Base-by-base conservation (phyloP, 2,888 invertebrate genomes). In the Dasypogon diadema region DNA sequence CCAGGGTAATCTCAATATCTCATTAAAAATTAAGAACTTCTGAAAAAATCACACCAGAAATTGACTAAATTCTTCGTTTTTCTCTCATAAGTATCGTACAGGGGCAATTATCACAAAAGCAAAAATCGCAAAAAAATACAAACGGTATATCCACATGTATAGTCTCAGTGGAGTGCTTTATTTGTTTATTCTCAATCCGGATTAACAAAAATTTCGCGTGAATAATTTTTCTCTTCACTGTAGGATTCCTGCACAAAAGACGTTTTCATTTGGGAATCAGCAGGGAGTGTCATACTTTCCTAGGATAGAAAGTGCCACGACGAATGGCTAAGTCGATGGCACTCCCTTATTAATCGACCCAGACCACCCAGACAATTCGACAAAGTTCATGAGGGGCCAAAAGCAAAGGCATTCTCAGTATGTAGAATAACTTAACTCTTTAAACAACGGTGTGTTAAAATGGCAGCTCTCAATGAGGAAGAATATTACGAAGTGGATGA, bases 291-390 rank as follows among this genome's bases (percentile, higher is more conserved):
- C 80, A 73, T 74, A 21, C 70, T 74, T 73, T 78, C 74, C 65
- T 76, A 37, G 48, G 54, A 63, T 26, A 14, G 18, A 70, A 14
- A 46, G n/a, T 24, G 26, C 14, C 37, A 22, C 37, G 22, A 10
- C 21, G 16, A 37, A 65, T 55, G 21, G 58, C 21, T 14, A 74
- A 34, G 26, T 30, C 37, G 54, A 76, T 46, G 79, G 55, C 80
- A 79, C 80, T 79, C 80, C 80, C 78, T 79, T 68, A 75, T 78
- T 78, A 80, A 79, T 79, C 80, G 79, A 80, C 78, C 77, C 79
- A 76, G 60, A 74, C 63, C 76, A 76, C 74, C 51, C 70, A 34
- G 42, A 34, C 24, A 76, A 54, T 74, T 75, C 76, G 56, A 73
- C 42, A 73, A 77, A 24, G 72, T 76, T 77, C 56, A 55, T 42